A percentile compares a stretch with the other conserved stretches of the same genome.
phyloP scores from a whole-genome alignment of 2,113 vertebrate genomes.

The Mormyrus lacerda region DNA sequence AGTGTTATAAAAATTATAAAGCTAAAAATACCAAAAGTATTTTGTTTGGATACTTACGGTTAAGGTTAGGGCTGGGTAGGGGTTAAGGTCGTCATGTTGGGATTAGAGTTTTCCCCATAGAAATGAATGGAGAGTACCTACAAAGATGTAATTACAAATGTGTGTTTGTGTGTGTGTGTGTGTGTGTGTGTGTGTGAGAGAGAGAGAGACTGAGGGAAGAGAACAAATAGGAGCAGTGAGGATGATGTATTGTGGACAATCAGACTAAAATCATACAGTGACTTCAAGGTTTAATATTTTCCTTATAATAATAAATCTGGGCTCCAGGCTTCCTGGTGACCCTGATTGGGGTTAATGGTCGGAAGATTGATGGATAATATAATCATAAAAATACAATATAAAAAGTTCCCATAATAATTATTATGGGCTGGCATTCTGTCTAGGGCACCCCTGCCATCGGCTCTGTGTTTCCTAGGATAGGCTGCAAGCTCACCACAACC shows the following conservation, averaged over 20 bases:
- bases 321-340: not conserved
- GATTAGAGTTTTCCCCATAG: too few relatives aligned
- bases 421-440: not conserved
- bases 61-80: too few relatives aligned
- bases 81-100: too few relatives aligned
- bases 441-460: not conserved
- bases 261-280: not conserved
- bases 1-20: too few relatives aligned
- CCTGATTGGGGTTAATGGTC: not conserved
- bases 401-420: not conserved
- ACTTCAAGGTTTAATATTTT: not conserved
- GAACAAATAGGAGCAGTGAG: not conserved
- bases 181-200: too few relatives aligned
- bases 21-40: too few relatives aligned
- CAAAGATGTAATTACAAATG: not conserved
- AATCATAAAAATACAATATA: not conserved
- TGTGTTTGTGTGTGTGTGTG: not conserved
- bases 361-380: not conserved
- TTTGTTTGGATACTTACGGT: too few relatives aligned
- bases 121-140: not conserved
- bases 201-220: not conserved
- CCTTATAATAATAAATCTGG: not conserved
- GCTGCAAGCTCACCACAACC: not conserved
- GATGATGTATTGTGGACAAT: not conserved
- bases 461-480: not conserved